Evolutionary conservation across 2,797 vertebrate genomes (phyloP), one percentile per base, ranked within the genome.

Genomic region (Enteromius argenteus): DNA sequence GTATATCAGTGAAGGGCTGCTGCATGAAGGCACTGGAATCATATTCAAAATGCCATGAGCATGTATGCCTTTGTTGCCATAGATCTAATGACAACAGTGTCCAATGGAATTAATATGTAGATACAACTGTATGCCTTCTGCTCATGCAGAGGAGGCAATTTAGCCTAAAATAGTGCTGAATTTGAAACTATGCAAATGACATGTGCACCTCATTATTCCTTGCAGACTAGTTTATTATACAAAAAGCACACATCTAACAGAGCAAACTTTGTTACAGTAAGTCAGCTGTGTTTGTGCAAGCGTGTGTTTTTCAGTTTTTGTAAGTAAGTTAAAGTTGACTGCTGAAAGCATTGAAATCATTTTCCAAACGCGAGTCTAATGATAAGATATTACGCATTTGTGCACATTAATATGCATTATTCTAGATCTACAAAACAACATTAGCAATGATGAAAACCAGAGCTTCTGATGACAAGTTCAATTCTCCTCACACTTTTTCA

Each of bases 401-500:
- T 71, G 5, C 68, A 58, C 74, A 85, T 79, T 73, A 71, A 84
- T 84, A 84, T 35, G 15, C 73, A 83, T 88, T 72, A 85, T 53
- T 67, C 32, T 51, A 35, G n/a, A 62, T 85, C 44, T 58, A 60
- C 76, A 86, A 79, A 78, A 68, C 82, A 76, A 51, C 46, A 37
- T 84, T 81, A 87, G 62, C 85, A 80, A 10, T 74, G 72, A 56
- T 78, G 66, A 76, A 89, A 87, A 79, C 21, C 60, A 82, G 85
- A 80, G 69, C 83, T 62, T 88, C 56, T 84, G 46, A 88, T 85
- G 80, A 71, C 73, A 68, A 14, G 81, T 35, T 60, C 68, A 86
- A 79, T 74, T 69, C 58, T 53, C 13, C 62, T 23, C 42, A 13
- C 60, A 75, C 39, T 69, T 67, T 27, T 5, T 78, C 44, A 81